A percentile compares a stretch with the other conserved stretches of the same genome.
phyloP scores from a whole-genome alignment of 2,888 invertebrate species.

The Tromatobia lineatoria region DNA sequence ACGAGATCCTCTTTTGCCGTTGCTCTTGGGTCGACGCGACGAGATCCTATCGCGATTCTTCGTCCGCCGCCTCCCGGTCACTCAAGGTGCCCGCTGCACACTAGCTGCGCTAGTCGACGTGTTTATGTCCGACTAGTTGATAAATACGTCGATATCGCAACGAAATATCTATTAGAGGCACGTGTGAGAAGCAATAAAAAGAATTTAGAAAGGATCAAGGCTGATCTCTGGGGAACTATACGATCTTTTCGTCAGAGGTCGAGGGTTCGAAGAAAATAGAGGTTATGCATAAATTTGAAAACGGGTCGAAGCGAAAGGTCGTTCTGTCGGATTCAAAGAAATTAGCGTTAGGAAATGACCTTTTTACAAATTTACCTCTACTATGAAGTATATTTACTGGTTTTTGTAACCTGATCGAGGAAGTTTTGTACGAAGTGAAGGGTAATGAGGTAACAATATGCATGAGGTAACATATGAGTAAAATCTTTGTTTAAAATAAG shows the following conservation, averaged over 20 bases:
- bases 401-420: no score
- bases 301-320: background rate
- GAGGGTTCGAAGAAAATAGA: background rate
- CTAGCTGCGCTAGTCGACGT: background rate
- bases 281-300: slow-evolving; percentile 7
- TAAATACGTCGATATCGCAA: slow-evolving; percentile 18
- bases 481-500: no score
- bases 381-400: no score
- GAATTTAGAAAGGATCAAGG: background rate
- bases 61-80: slow-evolving; percentile 20
- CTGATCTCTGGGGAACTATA: background rate
- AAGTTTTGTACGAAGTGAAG: no score
- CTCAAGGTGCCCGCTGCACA: background rate
- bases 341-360: no score
- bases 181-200: slow-evolving; percentile 4
- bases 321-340: background rate
- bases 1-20: slow-evolving; percentile 18
- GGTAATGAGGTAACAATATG: no score
- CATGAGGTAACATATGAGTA: no score
- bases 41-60: slow-evolving; percentile 28
- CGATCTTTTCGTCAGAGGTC: background rate
- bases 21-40: background rate
- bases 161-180: slow-evolving; percentile 16
- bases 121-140: slow-evolving; percentile 1
- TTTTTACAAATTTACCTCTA: no score